Conservation (phyloP, 2,797 vertebrate genomes). For the Acanthis flammea region DNA sequence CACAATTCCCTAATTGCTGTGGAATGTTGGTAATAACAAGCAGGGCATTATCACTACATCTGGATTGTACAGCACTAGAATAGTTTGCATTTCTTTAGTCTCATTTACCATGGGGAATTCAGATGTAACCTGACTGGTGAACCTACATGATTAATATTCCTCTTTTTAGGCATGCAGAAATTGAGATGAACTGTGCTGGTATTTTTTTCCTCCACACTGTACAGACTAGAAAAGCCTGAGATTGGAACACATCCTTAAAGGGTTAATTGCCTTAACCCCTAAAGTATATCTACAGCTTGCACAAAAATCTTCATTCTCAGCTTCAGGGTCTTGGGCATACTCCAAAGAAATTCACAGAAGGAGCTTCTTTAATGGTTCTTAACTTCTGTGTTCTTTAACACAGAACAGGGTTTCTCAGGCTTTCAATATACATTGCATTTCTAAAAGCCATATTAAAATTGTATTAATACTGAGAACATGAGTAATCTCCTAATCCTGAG, state of each 20-base stretch:
- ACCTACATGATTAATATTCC: constrained; percentile 5
- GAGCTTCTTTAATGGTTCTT: not conserved
- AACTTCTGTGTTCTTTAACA: not conserved
- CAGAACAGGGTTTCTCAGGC: not conserved
- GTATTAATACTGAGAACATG: not conserved
- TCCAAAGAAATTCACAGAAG: not conserved
- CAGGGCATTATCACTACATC: constrained; percentile 49
- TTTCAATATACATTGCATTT: not conserved
- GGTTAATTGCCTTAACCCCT: not conserved
- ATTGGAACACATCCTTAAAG: not conserved
- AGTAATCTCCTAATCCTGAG: not conserved
- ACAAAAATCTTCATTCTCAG: not conserved
- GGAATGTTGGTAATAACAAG: constrained; percentile 61
- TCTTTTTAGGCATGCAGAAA: not conserved
- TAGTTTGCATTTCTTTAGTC: constrained; percentile 61
- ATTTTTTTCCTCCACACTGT: not conserved
- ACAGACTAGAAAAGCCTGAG: not conserved
- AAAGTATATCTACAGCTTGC: not conserved
- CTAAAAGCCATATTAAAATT: not conserved
- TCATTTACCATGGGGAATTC: constrained; percentile 53
- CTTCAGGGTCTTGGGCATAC: not conserved
- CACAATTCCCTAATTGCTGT: constrained; percentile 40
- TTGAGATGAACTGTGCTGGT: not conserved
- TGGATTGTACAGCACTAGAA: constrained; percentile 20
- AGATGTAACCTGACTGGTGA: constrained; percentile 18